phyloP scores from a whole-genome alignment of 2,888 invertebrate species.

The Clepsis dumicolana region DNA sequence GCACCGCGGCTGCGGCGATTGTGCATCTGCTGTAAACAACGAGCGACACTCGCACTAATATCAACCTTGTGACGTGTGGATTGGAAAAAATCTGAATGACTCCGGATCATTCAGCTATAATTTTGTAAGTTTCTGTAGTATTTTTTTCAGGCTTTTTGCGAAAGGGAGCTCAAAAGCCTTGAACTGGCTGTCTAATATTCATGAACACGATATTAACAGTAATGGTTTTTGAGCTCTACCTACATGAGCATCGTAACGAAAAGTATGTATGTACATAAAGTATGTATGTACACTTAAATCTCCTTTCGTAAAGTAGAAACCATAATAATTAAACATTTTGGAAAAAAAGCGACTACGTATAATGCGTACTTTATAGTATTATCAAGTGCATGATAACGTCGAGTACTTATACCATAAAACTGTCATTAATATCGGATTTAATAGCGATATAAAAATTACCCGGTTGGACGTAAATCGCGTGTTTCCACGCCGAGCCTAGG shows the following conservation, averaged over 20 bases:
- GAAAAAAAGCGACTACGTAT: slow-evolving; percentile 6
- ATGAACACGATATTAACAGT: neutral
- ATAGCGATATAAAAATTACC: slow-evolving; percentile 36
- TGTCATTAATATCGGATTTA: slow-evolving; percentile 33
- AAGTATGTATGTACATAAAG: neutral
- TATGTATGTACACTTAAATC: neutral
- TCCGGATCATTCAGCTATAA: slow-evolving; percentile 21
- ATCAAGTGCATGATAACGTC: slow-evolving; percentile 25
- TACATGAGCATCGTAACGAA: neutral
- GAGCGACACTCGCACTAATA: slow-evolving; percentile 19
- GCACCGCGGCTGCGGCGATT: slow-evolving; percentile 47
- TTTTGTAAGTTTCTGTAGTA: neutral
- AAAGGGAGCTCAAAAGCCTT: neutral
- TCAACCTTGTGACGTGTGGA: slow-evolving; percentile 22
- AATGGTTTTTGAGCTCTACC: neutral
- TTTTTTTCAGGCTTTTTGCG: slow-evolving; percentile 8
- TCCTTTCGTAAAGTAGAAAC: neutral
- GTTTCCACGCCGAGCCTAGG: slow-evolving; percentile 17
- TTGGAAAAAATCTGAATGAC: slow-evolving; percentile 26
- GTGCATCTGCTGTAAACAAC: slow-evolving; percentile 37
- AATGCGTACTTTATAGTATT: slow-evolving; percentile 20
- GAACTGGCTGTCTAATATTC: neutral
- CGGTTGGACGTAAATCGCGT: slow-evolving; percentile 29
- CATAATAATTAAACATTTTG: slow-evolving; percentile 2
- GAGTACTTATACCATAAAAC: slow-evolving; percentile 28